Evolutionary conservation across 37 sponge, comb jelly and placozoan genomes (phyloP).

Genomic region (Crambe crambe): DNA sequence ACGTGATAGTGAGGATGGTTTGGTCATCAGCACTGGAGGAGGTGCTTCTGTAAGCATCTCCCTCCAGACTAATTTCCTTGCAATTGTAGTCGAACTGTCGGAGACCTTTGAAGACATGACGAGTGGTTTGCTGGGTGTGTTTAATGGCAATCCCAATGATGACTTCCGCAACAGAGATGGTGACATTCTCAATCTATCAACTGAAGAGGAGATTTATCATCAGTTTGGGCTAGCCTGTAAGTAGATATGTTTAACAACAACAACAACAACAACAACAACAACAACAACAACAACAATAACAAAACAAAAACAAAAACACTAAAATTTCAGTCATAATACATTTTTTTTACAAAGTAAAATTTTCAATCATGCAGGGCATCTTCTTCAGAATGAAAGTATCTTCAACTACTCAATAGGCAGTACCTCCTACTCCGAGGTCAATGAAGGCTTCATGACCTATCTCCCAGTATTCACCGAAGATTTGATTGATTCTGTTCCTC

Average conservation of each 20-base stretch:
- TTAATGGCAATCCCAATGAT: constrained; percentile 46
- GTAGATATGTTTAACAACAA: constrained; percentile 10
- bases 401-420: constrained; percentile 30
- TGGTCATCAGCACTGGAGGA: constrained; percentile 18
- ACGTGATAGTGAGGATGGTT: background rate
- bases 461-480: constrained; percentile 15
- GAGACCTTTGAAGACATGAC: constrained; percentile 20
- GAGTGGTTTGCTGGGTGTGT: constrained; percentile 53
- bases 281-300: background rate
- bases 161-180: constrained; percentile 50
- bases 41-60: constrained; percentile 31
- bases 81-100: background rate
- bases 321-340: too few species aligned
- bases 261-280: background rate
- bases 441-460: background rate
- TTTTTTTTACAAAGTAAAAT: background rate
- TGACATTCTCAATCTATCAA: constrained; percentile 8
- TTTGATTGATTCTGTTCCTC: background rate
- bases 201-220: constrained; percentile 43
- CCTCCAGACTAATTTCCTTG: background rate
- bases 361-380: constrained; percentile 30
- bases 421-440: background rate
- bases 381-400: constrained; percentile 19
- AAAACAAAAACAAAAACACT: background rate
- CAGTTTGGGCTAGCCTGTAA: constrained; percentile 64